These are phyloP conservation scores for Petrocephalus schoutedeni DNA, from an alignment of 2,797 vertebrate species.

Conservation along the genomic window DNA sequence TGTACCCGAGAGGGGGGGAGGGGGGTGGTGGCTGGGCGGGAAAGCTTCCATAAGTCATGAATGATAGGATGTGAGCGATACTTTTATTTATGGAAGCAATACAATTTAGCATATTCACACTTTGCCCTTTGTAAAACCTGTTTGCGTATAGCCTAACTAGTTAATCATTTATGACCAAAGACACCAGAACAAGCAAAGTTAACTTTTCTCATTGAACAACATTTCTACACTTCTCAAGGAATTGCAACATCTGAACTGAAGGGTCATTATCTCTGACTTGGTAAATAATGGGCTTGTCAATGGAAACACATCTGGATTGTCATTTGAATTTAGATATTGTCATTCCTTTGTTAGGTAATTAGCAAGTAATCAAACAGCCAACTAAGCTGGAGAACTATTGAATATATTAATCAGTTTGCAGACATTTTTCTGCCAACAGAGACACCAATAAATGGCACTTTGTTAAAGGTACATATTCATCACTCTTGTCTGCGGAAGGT, in stretches of 20 bases:
- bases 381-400: not conserved
- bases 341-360: not conserved
- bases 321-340: not conserved
- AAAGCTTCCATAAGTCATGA: not conserved
- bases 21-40: no score
- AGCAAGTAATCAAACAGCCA: not conserved
- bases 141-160: not conserved
- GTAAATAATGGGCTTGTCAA: not conserved
- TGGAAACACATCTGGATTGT: not conserved
- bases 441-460: not conserved
- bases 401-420: not conserved
- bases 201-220: not conserved
- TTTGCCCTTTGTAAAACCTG: not conserved
- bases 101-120: conserved; percentile 2
- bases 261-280: not conserved
- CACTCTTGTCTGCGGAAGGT: not conserved
- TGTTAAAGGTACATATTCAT: not conserved
- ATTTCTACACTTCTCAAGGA: not conserved
- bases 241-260: not conserved
- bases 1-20: not conserved
- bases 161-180: conserved; percentile 3
- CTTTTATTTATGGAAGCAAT: conserved; percentile 20
- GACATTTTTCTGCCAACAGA: not conserved
- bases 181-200: not conserved
- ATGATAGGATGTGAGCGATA: not conserved